Evolutionary conservation across 2,113 vertebrate species (phyloP).

Genomic region (Nymphicus hollandicus): DNA sequence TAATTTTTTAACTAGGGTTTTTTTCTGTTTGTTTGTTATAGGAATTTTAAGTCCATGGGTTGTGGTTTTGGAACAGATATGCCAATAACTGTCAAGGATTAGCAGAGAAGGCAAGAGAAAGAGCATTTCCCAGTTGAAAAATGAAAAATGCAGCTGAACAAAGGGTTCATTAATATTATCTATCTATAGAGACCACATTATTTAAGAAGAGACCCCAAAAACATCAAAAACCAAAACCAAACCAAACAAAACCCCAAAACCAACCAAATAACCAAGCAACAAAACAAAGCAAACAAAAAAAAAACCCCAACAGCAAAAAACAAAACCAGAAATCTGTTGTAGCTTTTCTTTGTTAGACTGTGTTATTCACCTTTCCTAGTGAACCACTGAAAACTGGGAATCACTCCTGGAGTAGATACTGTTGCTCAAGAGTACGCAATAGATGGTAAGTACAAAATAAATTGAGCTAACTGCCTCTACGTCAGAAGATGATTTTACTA

Average conservation of each 20-base stretch:
- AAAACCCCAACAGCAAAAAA: background rate
- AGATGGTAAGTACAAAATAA: background rate
- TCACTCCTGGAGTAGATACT: background rate
- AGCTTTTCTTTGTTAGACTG: background rate
- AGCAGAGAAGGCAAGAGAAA: background rate
- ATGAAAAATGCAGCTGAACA: background rate
- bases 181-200: background rate
- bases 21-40: background rate
- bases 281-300: background rate
- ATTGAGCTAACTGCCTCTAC: background rate
- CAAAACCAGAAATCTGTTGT: background rate
- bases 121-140: background rate
- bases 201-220: background rate
- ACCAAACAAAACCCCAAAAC: background rate
- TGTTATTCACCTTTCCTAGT: background rate
- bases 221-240: background rate
- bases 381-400: background rate
- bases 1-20: fast-evolving
- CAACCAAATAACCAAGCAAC: background rate
- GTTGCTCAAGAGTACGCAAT: fast-evolving
- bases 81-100: background rate
- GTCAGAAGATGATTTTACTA: background rate
- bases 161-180: background rate
- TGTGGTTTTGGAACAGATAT: background rate
- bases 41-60: background rate